Evolutionary conservation across 2,113 vertebrate genomes (phyloP).

Genomic region (Myotis davidii): DNA sequence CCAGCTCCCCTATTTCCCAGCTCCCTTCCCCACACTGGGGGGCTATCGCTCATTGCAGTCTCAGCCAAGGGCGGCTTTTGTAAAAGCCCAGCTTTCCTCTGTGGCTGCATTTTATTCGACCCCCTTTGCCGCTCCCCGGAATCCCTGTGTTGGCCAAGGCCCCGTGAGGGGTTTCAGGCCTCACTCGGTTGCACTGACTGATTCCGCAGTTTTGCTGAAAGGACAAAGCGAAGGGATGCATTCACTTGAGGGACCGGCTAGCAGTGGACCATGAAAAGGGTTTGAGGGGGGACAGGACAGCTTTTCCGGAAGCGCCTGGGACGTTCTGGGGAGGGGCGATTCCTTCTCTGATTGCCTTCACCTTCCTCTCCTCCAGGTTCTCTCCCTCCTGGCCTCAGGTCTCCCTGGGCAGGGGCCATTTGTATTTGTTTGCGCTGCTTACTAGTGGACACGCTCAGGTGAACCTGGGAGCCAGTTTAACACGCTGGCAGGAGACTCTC

Average conservation of each 20-base stretch:
- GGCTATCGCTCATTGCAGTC: neutral
- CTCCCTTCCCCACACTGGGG: too few relatives aligned
- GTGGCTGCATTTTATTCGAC: neutral
- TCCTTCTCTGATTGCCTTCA: neutral
- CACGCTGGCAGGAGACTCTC: neutral
- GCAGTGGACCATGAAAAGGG: neutral
- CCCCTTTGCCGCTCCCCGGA: neutral
- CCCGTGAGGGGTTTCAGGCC: neutral
- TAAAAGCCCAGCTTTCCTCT: neutral
- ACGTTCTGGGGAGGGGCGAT: neutral
- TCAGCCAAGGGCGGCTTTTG: neutral
- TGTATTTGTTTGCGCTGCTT: neutral
- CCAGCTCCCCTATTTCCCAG: neutral
- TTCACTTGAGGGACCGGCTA: neutral
- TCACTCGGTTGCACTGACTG: neutral
- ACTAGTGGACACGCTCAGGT: neutral
- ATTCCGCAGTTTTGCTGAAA: slow-evolving; percentile 42
- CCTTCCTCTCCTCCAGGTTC: neutral
- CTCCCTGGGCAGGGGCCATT: neutral
- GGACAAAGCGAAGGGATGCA: neutral
- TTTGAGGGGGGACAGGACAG: neutral
- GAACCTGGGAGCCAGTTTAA: neutral
- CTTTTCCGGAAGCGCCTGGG: neutral
- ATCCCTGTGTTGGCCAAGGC: neutral
- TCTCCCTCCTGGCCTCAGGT: neutral